phyloP scores from a whole-genome alignment of 2,113 vertebrate genomes.

The Setophaga petechia region DNA sequence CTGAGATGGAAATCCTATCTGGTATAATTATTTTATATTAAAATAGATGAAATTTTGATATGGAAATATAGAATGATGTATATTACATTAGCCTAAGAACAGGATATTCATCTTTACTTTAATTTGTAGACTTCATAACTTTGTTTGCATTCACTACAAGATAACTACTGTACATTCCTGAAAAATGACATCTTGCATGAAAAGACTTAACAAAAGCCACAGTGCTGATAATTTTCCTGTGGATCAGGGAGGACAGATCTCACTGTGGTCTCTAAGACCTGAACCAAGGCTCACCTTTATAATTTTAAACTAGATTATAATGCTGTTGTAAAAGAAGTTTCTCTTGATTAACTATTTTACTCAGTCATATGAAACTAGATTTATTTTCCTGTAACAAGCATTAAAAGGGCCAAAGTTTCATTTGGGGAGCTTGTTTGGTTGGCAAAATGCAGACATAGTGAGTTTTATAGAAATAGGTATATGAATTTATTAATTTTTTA shows the following conservation, averaged over 20 bases:
- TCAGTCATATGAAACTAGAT: constrained; percentile 8
- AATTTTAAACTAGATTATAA: constrained; percentile 1
- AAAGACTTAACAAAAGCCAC: constrained; percentile 62
- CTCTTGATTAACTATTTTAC: constrained; percentile 31
- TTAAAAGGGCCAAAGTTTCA: neutral
- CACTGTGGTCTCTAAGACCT: constrained; percentile 3
- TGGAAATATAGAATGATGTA: constrained; percentile 50
- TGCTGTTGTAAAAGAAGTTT: neutral
- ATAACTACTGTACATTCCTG: constrained; percentile 51
- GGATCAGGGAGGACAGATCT: constrained; percentile 44
- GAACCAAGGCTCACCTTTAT: constrained; percentile 30
- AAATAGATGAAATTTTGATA: constrained; percentile 74
- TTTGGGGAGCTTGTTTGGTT: neutral
- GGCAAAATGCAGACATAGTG: neutral
- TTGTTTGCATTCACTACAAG: constrained; percentile 54
- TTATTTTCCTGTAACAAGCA: constrained; percentile 26
- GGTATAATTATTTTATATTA: constrained; percentile 69
- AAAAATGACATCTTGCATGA: constrained; percentile 58
- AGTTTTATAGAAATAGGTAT: neutral
- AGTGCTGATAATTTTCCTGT: constrained; percentile 23
- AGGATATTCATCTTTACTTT: constrained; percentile 61
- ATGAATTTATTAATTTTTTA: neutral
- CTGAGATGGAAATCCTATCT: constrained; percentile 60
- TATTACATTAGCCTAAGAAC: constrained; percentile 46
- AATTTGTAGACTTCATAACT: constrained; percentile 66